Evolutionary conservation across 1,140 invertebrate species (phyloP).

Genomic region (Wiebesia pumilae): DNA sequence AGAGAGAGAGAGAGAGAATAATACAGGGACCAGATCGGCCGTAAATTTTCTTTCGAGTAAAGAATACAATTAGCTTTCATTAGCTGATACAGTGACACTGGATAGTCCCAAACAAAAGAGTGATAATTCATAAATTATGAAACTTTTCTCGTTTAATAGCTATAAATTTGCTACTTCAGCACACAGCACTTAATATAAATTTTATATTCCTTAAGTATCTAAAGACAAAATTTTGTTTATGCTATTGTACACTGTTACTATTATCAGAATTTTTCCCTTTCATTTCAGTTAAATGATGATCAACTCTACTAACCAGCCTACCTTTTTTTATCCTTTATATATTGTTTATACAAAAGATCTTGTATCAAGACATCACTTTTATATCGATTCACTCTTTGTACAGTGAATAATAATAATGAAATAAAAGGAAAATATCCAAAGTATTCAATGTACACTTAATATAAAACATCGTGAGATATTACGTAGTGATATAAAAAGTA

Average conservation of each 20-base stretch:
- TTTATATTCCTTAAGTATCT: too few species aligned
- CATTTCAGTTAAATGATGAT: not conserved
- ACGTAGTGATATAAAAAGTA: too few species aligned
- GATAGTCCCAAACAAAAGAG: not conserved
- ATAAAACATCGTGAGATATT: too few species aligned
- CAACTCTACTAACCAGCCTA: not conserved
- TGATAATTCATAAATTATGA: not conserved
- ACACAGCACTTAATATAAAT: too few species aligned
- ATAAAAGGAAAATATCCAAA: not conserved
- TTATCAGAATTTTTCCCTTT: not conserved
- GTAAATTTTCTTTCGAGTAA: conserved; percentile 21
- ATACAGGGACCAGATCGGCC: not conserved
- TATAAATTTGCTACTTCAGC: too few species aligned
- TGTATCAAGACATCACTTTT: not conserved
- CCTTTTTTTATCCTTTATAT: not conserved
- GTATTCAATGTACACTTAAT: too few species aligned
- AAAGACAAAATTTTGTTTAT: too few species aligned
- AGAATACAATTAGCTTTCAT: conserved; percentile 4
- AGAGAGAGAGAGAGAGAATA: not conserved
- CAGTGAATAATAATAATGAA: not conserved
- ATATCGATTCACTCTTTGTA: not conserved
- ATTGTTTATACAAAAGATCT: not conserved
- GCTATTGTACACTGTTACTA: too few species aligned
- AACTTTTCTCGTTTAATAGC: not conserved
- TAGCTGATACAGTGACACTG: not conserved